phyloP scores from a whole-genome alignment of 2,113 vertebrate species.

The Panurus biarmicus region DNA sequence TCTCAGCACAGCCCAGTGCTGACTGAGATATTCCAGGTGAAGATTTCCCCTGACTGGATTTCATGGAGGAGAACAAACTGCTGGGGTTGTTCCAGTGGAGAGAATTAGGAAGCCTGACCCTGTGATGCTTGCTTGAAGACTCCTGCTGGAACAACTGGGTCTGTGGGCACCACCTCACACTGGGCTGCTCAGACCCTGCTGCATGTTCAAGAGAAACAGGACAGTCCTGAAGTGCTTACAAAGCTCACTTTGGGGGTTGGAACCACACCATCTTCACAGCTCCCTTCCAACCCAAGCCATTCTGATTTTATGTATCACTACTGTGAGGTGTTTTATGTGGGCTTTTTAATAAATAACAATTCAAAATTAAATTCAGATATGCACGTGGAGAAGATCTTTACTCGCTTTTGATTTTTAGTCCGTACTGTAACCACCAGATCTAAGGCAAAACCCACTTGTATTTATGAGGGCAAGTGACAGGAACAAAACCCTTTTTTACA shows the following conservation, averaged over 20 bases:
- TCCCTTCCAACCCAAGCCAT: neutral
- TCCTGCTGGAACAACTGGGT: neutral
- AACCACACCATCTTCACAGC: neutral
- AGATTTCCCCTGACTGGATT: neutral
- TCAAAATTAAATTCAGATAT: neutral
- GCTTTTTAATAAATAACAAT: neutral
- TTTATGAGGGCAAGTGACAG: neutral
- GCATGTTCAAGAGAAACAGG: neutral
- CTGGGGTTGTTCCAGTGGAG: neutral
- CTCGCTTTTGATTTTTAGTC: neutral
- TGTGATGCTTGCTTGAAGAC: neutral
- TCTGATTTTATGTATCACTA: neutral
- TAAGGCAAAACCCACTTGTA: neutral
- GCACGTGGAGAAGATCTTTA: neutral
- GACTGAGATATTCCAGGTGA: neutral
- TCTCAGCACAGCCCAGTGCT: neutral
- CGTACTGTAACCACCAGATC: neutral
- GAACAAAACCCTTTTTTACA: neutral
- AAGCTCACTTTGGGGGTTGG: neutral
- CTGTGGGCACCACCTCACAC: neutral
- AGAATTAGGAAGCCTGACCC: fast-evolving
- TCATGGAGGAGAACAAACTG: neutral
- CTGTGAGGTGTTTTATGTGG: neutral
- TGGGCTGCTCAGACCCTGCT: neutral
- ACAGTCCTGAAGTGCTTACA: neutral